A percentile compares a stretch with the other conserved stretches of the same genome.
Evolutionary conservation across 2,797 vertebrate genomes (phyloP).

Genomic region (Pteropus rufus): DNA sequence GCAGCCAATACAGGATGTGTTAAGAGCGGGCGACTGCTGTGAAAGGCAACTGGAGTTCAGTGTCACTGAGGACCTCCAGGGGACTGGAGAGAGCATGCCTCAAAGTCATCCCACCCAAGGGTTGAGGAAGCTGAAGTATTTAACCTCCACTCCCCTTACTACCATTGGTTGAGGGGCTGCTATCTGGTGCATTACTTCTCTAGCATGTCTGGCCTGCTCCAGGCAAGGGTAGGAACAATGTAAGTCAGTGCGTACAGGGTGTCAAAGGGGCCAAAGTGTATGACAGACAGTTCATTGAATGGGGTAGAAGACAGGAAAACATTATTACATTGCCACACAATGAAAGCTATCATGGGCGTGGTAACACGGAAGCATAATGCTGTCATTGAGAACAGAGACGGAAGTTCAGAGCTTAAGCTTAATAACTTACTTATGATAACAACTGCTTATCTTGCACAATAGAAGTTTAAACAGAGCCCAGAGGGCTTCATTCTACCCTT

Average conservation of each 20-base stretch:
- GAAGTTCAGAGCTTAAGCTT: not conserved
- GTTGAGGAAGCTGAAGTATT: not conserved
- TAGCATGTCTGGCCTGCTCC: not conserved
- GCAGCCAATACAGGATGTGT: not conserved
- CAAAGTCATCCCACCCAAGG: accelerated
- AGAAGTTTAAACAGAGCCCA: not conserved
- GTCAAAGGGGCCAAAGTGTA: not conserved
- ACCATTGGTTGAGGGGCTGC: not conserved
- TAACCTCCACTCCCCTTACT: not conserved
- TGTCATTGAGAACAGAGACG: not conserved
- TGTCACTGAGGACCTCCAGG: no score
- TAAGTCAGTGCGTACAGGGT: not conserved
- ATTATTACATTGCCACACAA: not conserved
- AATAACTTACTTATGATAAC: not conserved
- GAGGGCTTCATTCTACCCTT: not conserved
- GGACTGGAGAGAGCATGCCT: accelerated
- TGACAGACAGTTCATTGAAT: not conserved
- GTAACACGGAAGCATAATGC: not conserved
- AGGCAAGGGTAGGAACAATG: not conserved
- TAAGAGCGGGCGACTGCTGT: no score
- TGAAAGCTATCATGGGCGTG: not conserved
- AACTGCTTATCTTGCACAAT: slow-evolving; percentile 28
- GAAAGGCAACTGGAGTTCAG: not conserved
- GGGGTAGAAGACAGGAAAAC: slow-evolving; percentile 19
- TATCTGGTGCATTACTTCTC: not conserved